phyloP scores from a whole-genome alignment of 2,113 vertebrate species.

The Columbina picui region DNA sequence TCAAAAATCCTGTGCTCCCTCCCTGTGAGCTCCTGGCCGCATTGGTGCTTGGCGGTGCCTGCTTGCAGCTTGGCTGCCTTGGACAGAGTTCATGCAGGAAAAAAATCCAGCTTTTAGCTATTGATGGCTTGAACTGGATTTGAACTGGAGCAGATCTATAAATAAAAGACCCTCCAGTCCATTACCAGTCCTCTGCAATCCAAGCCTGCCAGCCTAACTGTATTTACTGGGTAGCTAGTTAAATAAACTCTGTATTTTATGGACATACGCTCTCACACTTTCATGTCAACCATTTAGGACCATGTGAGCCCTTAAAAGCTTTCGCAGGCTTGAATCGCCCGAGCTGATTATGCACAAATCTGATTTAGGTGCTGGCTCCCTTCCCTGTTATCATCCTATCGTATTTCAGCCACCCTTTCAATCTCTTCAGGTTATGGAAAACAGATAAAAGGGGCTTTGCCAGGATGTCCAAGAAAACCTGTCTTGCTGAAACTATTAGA shows the following conservation, averaged over 20 bases:
- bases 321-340: not conserved
- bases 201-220: not conserved
- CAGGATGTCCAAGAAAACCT: not conserved
- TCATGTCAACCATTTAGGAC: not conserved
- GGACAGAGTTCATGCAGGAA: not conserved
- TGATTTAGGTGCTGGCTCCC: slow-evolving; percentile 24
- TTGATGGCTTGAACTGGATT: not conserved
- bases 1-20: accelerated
- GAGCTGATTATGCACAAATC: slow-evolving; percentile 3
- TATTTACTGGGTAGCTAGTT: not conserved
- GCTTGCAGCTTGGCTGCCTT: not conserved
- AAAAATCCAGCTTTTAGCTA: not conserved
- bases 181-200: not conserved
- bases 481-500: not conserved
- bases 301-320: slow-evolving; percentile 15
- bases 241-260: not conserved
- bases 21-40: not conserved
- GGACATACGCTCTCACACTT: not conserved
- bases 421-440: not conserved
- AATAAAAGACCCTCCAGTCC: not conserved
- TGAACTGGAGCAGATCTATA: not conserved
- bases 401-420: not conserved
- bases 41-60: not conserved
- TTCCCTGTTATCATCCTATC: not conserved
- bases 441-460: not conserved